phyloP scores from a whole-genome alignment of 2,888 invertebrate genomes.

The Watsonalla binaria region DNA sequence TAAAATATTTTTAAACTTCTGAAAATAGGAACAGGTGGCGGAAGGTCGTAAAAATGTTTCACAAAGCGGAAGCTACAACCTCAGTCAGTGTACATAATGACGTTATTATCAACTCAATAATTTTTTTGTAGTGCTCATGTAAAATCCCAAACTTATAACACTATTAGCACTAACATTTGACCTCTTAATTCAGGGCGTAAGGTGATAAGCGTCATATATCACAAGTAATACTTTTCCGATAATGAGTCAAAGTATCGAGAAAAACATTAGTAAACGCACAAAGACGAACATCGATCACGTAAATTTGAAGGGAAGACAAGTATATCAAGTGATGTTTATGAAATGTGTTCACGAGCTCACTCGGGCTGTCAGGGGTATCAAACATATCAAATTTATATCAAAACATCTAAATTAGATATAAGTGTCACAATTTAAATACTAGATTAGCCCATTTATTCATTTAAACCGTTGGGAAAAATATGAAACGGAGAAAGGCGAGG shows the following conservation, averaged over 20 bases:
- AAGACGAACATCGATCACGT: conserved; percentile 1
- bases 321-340: conserved; percentile 1
- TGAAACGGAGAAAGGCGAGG: no score
- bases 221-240: background rate
- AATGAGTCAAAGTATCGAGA: background rate
- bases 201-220: no score
- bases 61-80: background rate
- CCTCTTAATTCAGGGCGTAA: no score
- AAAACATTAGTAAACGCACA: background rate
- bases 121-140: no score
- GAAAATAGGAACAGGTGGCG: conserved; percentile 1
- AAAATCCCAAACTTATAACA: no score
- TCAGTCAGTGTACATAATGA: background rate
- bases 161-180: no score
- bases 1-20: background rate
- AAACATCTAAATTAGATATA: background rate
- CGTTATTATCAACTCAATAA: no score
- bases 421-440: no score
- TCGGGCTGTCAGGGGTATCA: background rate
- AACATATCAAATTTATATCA: background rate
- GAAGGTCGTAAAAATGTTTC: background rate
- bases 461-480: no score
- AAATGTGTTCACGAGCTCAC: background rate
- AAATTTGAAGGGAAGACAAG: background rate
- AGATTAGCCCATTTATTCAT: no score